Conservation (phyloP, 2,888 invertebrate species). For the Trissonchulus latispiculum region DNA sequence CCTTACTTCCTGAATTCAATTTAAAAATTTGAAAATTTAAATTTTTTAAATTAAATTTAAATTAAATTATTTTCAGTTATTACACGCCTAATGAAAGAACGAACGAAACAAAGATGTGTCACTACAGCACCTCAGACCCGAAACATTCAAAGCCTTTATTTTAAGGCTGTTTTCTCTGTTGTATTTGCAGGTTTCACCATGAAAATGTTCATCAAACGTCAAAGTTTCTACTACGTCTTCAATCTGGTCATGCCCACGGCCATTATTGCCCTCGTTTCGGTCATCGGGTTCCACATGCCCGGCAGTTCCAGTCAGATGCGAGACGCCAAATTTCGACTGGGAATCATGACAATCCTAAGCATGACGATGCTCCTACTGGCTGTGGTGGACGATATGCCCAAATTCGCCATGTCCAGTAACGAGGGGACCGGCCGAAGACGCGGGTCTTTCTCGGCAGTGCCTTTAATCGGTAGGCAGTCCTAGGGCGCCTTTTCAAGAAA, state of each 20-base stretch:
- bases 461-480: conserved; percentile 49
- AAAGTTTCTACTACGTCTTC: conserved; percentile 51
- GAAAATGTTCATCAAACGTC: conserved; percentile 38
- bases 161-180: too few relatives aligned
- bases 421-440: conserved; percentile 39
- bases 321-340: conserved; percentile 45
- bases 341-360: conserved; percentile 49
- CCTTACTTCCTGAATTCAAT: too few relatives aligned
- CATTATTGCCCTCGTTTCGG: conserved; percentile 49
- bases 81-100: too few relatives aligned
- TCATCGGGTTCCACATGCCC: conserved; percentile 51
- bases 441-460: conserved; percentile 48
- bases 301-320: conserved; percentile 46
- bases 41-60: too few relatives aligned
- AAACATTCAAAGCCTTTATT: too few relatives aligned
- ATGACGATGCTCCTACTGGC: conserved; percentile 50
- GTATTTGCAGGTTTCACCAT: conserved; percentile 29
- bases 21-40: too few relatives aligned
- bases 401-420: conserved; percentile 38
- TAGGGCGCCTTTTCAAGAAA: too few relatives aligned
- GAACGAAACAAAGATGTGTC: too few relatives aligned
- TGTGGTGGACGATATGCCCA: conserved; percentile 51
- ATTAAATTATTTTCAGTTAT: too few relatives aligned
- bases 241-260: conserved; percentile 51
- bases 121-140: too few relatives aligned